A percentile compares a stretch with the other conserved stretches of the same genome.
Evolutionary conservation across 1,140 invertebrate genomes (phyloP).

Genomic region (Homalodisca vitripennis): DNA sequence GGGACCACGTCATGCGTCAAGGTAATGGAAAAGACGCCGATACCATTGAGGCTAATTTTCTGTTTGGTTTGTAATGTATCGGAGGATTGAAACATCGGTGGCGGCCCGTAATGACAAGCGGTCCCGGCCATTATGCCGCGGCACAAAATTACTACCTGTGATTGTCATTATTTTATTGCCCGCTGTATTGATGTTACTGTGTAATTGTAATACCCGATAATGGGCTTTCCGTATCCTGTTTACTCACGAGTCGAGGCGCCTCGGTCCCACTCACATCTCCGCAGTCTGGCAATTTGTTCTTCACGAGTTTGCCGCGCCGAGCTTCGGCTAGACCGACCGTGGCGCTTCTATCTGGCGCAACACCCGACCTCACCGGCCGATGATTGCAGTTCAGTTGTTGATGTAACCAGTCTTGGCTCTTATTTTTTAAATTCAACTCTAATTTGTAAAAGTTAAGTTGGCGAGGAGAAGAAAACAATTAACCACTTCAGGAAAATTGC

Average conservation of each 20-base stretch:
- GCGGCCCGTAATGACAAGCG: constrained; percentile 15
- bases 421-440: no score
- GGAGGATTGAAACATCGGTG: constrained; percentile 20
- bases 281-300: constrained; percentile 11
- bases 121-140: not conserved
- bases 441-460: no score
- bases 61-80: constrained; percentile 27
- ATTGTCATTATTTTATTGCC: constrained; percentile 26
- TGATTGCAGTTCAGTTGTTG: no score
- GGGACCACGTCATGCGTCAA: not conserved
- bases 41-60: constrained; percentile 14
- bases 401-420: no score
- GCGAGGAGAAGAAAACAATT: no score
- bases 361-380: not conserved
- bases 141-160: constrained; percentile 14
- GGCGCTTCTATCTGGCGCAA: not conserved
- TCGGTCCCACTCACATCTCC: constrained; percentile 7
- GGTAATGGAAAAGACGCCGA: not conserved
- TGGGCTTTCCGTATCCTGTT: constrained; percentile 20
- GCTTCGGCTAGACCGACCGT: no score
- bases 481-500: no score
- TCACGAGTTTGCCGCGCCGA: no score
- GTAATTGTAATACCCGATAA: constrained; percentile 24
- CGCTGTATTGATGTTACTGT: constrained; percentile 19
- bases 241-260: constrained; percentile 23